Percentiles rank a stretch among this genome's conserved stretches.
Conservation (phyloP, 1,140 invertebrate genomes). For the Drosophila bifasciata region DNA sequence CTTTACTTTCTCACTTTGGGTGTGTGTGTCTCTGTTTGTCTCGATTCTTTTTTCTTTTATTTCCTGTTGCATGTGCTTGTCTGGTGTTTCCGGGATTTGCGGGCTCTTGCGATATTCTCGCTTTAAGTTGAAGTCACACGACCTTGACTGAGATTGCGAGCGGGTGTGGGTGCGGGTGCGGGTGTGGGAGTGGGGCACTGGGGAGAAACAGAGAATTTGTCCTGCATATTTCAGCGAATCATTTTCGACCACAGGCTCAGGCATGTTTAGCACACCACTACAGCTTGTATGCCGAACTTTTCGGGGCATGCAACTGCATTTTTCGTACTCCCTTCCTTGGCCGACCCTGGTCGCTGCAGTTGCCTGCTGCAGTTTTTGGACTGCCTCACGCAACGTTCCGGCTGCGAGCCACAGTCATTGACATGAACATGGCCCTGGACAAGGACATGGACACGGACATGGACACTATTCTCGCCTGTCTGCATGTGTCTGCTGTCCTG, state of each 20-base stretch:
- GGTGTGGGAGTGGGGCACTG: neutral
- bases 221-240: slow-evolving; percentile 42
- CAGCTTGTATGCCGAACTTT: slow-evolving; percentile 6
- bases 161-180: neutral
- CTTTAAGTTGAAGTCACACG: slow-evolving; percentile 35
- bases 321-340: slow-evolving; percentile 5
- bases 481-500: slow-evolving; percentile 34
- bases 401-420: slow-evolving; percentile 9
- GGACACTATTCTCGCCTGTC: slow-evolving; percentile 56
- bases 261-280: slow-evolving; percentile 36
- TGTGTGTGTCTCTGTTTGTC: slow-evolving; percentile 6
- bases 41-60: slow-evolving; percentile 9
- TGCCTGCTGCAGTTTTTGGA: slow-evolving; percentile 47
- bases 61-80: slow-evolving; percentile 31
- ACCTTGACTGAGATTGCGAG: slow-evolving; percentile 53
- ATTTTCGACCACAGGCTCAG: slow-evolving; percentile 4
- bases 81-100: slow-evolving; percentile 39
- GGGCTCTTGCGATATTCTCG: slow-evolving; percentile 35
- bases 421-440: slow-evolving; percentile 7
- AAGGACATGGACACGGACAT: slow-evolving; percentile 45
- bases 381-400: slow-evolving; percentile 17
- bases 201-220: slow-evolving; percentile 12
- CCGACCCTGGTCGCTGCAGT: slow-evolving; percentile 33
- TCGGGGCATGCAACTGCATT: slow-evolving; percentile 14
- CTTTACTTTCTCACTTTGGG: slow-evolving; percentile 7